phyloP scores from a whole-genome alignment of 2,888 invertebrate species.

The Crepidodera aurea region DNA sequence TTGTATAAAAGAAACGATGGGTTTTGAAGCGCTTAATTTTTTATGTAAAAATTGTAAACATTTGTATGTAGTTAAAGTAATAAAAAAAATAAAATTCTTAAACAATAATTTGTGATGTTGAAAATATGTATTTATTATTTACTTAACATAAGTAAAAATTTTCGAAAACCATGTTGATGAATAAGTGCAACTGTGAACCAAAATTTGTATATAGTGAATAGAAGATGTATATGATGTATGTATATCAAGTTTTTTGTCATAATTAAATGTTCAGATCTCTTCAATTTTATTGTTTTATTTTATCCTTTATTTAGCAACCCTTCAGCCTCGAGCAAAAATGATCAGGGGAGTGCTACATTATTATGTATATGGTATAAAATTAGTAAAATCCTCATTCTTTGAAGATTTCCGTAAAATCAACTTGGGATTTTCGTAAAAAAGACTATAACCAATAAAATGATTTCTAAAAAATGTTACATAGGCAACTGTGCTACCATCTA shows the following conservation, averaged over 20 bases:
- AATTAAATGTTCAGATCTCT: constrained; percentile 61
- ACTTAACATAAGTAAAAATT: constrained; percentile 36
- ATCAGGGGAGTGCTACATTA: too few species aligned
- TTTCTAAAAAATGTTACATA: too few species aligned
- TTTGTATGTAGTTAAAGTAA: constrained; percentile 30
- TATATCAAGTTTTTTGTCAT: constrained; percentile 61
- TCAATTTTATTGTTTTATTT: constrained; percentile 11
- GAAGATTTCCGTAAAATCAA: too few species aligned
- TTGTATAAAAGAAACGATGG: constrained; percentile 29
- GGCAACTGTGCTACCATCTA: too few species aligned
- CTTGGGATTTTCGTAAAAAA: too few species aligned
- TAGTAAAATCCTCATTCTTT: too few species aligned
- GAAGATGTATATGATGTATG: constrained; percentile 55
- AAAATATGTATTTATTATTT: constrained; percentile 43
- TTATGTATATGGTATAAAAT: too few species aligned
- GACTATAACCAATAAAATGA: too few species aligned
- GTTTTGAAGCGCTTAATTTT: constrained; percentile 36
- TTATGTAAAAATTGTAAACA: constrained; percentile 42
- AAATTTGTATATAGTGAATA: constrained; percentile 54
- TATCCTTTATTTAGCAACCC: too few species aligned
- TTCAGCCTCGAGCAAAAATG: too few species aligned
- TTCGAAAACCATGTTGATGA: constrained; percentile 21
- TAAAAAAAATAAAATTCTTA: constrained; percentile 29
- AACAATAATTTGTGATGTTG: constrained; percentile 49
- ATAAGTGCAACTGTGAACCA: constrained; percentile 54